These are phyloP conservation scores for Rousettus madagascariensis DNA, from an alignment of 2,797 vertebrate genomes.

Conservation along the genomic window DNA sequence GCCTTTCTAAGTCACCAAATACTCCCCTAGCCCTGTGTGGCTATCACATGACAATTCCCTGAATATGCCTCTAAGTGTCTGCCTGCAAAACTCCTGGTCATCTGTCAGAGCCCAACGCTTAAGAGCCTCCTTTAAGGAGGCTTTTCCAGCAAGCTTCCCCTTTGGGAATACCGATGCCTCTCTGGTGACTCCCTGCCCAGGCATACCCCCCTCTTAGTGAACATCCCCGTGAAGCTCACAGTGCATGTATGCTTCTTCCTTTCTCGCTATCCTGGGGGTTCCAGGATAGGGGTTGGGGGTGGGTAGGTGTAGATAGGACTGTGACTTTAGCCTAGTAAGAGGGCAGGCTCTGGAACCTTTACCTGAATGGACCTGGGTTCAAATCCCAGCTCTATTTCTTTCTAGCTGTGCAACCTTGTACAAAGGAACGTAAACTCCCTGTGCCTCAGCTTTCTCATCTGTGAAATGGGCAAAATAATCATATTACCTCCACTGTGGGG, in stretches of 20 bases:
- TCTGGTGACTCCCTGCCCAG: neutral
- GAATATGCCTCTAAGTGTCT: neutral
- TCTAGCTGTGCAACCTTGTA: neutral
- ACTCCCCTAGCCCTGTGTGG: neutral
- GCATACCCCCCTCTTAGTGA: neutral
- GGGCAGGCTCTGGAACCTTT: neutral
- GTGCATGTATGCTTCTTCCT: neutral
- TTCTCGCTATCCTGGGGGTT: neutral
- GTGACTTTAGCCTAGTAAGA: neutral
- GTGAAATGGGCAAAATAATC: neutral
- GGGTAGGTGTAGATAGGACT: neutral
- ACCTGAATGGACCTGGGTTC: neutral
- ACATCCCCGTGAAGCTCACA: rapidly evolving
- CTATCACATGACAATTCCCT: neutral
- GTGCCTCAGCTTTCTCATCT: neutral
- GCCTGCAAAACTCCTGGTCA: neutral
- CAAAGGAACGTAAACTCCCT: neutral
- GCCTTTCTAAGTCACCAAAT: neutral
- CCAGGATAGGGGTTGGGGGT: neutral
- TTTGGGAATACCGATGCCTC: neutral
- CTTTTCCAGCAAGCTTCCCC: neutral
- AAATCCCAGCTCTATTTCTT: neutral
- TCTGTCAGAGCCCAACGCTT: neutral
- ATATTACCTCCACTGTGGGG: neutral
- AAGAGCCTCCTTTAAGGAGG: neutral